phyloP scores from a whole-genome alignment of 2,113 vertebrate species.

The Desmodus rotundus region DNA sequence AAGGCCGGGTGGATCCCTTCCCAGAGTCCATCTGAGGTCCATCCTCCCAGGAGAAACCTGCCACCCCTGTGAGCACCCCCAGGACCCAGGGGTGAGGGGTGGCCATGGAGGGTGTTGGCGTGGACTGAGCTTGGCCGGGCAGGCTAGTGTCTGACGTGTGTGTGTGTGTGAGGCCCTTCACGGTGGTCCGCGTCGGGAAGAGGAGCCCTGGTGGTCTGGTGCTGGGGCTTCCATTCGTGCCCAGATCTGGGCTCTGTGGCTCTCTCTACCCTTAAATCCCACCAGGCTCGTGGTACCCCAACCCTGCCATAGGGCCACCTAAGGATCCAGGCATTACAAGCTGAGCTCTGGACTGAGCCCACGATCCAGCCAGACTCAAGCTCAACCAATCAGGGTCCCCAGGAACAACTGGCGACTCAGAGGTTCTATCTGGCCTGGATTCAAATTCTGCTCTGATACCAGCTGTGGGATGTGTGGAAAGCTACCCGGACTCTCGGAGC shows the following conservation, averaged over 20 bases:
- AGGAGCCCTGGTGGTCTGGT: neutral
- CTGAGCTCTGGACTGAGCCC: neutral
- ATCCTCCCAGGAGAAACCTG: neutral
- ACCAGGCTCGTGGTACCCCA: rapidly evolving
- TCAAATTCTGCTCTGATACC: neutral
- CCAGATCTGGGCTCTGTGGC: neutral
- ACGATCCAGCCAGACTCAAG: neutral
- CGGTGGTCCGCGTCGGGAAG: rapidly evolving
- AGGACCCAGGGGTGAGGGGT: neutral
- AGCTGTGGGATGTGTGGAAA: neutral
- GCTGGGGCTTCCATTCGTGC: rapidly evolving
- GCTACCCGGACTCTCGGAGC: neutral
- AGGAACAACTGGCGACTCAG: neutral
- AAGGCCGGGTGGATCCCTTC: neutral
- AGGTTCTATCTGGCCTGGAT: neutral
- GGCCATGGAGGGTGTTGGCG: rapidly evolving
- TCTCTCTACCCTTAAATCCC: neutral
- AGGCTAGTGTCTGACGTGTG: neutral
- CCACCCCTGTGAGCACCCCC: rapidly evolving
- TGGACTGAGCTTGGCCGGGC: neutral
- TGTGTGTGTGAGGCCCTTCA: neutral
- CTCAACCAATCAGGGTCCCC: neutral
- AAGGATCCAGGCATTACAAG: neutral
- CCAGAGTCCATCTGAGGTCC: neutral
- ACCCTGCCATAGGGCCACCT: neutral